Base-by-base conservation (phyloP, 1,140 invertebrate species). In the Cydia fagiglandana region DNA sequence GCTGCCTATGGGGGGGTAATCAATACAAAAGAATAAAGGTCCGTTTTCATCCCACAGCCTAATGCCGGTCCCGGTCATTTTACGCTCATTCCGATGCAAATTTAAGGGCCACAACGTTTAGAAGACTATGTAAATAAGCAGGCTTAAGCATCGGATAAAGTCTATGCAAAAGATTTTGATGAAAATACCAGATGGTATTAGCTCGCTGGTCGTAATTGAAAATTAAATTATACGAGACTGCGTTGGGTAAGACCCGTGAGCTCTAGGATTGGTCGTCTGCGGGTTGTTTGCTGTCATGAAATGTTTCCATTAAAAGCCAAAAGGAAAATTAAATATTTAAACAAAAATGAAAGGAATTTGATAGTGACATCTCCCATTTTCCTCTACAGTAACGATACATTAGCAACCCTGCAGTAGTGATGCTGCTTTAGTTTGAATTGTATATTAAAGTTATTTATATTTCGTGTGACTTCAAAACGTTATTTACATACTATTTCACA, bases 1-100 rank as follows among this genome's bases (percentile, higher is more conserved):
- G 17, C 4, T 10, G 6, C 2, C 56, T 61, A 61, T 12, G 9
- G 20, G 17, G 17, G 24, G 9, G 20, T 24, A 24, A 4, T 61
- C 56, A 10, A 24, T 12, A 88, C 84, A 86, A 86, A 90, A 88
- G 85, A 85, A 88, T 88, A 80, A 83, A 86, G 85, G 79, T 79
- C 79, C 78, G 73, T 75, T 78, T 78, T 84, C 84, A 80, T 83
- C 79, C 78, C 79, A 80, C 80, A 78, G 75, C 77, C 80, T 88
- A 88, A 91, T 86, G 84, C 88, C 81, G 85, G 86, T 82, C 79
- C 77, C 78, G 86, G 87, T 87, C 84, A 88, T 89, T 91, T 89
- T 84, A 80, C 85, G 84, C 84, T 87, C 87, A 85, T 91, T 91
- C 86, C 85, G 78, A 89, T 89, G 88, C 84, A 89, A 90, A 91